Evolutionary conservation across 2,888 invertebrate species (phyloP), one percentile per base, ranked within the genome.

Genomic region (Sylvicola fuscatus): DNA sequence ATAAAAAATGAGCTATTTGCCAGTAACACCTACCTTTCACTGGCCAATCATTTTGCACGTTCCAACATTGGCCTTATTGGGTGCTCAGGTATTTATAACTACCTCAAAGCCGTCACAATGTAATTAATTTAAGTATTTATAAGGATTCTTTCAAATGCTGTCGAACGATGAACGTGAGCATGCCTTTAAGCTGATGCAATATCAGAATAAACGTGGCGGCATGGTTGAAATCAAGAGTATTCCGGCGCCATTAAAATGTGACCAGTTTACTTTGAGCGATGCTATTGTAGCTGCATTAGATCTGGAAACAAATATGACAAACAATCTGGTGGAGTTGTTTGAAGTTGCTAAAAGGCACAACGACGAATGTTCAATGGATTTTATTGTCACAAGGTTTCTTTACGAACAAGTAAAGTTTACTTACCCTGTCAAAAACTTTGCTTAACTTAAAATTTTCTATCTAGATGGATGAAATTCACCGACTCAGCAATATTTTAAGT

Each of bases 21-120:
- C 13, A 63, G 64, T 42, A 70, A 68, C 49, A 58, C 61, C 34
- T 74, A 74, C 50, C 51, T 72, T 41, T 64, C 69, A 8, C 68
- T 74, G 69, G 65, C 70, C 52, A 47, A 52, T 38, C 61, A 58
- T 47, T 65, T 64, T 39, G 62, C 62, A 11, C 49, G 60, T 32
- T 58, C 53, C 0, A 58, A 61, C 21, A 49, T 64, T 33, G 58
- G 62, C 14, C 45, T 65, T 21, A 56, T 60, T 10, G 59, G 59
- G 3, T 53, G 52, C 40, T 49, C 54, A 33, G 51, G 32, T 32
- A 32, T 11, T 27, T 10, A 27, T 10, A 27, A 27, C 8, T 27
- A 10, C 27, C 7, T 7, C 11, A 10, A 27, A 11, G 27, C 7
- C 7, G 11, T 27, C 27, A 14, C 5, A 31, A 31, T 31, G n/a